Evolutionary conservation across 2,888 invertebrate species (phyloP), one percentile per base, ranked within the genome.

Genomic region (Stramonita haemastoma): DNA sequence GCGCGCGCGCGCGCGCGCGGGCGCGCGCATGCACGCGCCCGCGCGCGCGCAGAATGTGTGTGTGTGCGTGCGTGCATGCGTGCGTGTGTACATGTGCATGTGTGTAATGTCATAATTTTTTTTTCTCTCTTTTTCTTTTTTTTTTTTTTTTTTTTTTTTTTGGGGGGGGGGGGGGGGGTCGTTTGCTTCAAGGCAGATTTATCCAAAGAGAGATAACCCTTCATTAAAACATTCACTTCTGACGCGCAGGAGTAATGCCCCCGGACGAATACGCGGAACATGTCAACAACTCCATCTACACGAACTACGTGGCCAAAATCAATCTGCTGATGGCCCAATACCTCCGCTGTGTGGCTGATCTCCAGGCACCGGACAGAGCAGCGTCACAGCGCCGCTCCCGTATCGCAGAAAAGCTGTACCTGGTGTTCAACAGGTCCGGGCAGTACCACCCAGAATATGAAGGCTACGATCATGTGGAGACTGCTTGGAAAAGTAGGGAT

Each of bases 381-480:
- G 56, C 87, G 2, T 29, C 29, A 22, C 26, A 85, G 19, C 32
- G 60, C 77, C 86, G 88, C 60, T 60, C 81, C 34, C 87, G 36
- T 19, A 46, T 89, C 15, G 90, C 90, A 4, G 86, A 88, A 11
- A 91, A 91, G 13, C 46, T 91, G 57, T 81, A 83, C 86, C 17
- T 91, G 32, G 92, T 94, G 15, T 96, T 93, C 89, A 94, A 96
- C 89, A 90, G 89, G 26, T 89, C 90, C 19, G 60, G 83, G 0
- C 90, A 95, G n/a, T 95, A 93, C 89, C 95, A 96, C 90, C 95
- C 95, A 4, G 95, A 95, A 90, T 96, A 91, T 90, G 95, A 96
- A 79, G 95, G 95, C 0, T 96, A 95, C 88, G 84, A 90, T 56
- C 89, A 83, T 32, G 29, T 73, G 46, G 70, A 79, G 0, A 88